Base-by-base conservation (phyloP, 2,113 vertebrate species). In the Spilogale gracilis region DNA sequence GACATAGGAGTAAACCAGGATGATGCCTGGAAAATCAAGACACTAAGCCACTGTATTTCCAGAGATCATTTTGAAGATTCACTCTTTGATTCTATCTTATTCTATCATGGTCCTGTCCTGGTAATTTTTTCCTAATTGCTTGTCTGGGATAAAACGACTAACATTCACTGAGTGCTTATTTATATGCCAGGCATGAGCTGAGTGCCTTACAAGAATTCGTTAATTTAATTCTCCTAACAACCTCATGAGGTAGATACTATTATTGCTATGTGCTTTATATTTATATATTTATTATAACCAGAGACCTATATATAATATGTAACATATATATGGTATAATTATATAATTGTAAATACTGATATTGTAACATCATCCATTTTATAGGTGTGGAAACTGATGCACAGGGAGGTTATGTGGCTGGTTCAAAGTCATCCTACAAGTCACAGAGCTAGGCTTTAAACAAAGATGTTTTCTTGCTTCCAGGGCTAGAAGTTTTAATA, bases 111-210 rank as follows among this genome's bases (percentile, higher is more conserved):
- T 94, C 32, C 32, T 87, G 54, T 58, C 38, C 84, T 87, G 9
- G 65, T 92, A 81, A 45, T 27, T 43, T 82, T 38, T 89, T 94
- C 69, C 50, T 17, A 89, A 83, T 92, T 89, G 32, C 65, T 96
- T 88, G 21, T 81, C 89, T 88, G 83, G 23, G 54, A 65, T 89
- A 91, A 95, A 96, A 91, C 52, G 94, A 74, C 50, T 63, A 88
- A 76, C 20, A 20, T 52, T 83, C 54, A 76, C 58, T 78, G 58
- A 60, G 13, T 2, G 14, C 21, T 95, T 88, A 56, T n/a, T 97
- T 84, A 81, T 32, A 67, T 50, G 9, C 14, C 43, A 48, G 45
- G 27, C 61, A 7, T 11, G 54, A 87, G 45, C 6, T 52, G 45
- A 94, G 43, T 30, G 74, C 9, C 54, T 73, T 92, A 63, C 0